These are phyloP conservation scores for Lepus timidus DNA, from an alignment of 2,113 vertebrate genomes.

Conservation along the genomic window DNA sequence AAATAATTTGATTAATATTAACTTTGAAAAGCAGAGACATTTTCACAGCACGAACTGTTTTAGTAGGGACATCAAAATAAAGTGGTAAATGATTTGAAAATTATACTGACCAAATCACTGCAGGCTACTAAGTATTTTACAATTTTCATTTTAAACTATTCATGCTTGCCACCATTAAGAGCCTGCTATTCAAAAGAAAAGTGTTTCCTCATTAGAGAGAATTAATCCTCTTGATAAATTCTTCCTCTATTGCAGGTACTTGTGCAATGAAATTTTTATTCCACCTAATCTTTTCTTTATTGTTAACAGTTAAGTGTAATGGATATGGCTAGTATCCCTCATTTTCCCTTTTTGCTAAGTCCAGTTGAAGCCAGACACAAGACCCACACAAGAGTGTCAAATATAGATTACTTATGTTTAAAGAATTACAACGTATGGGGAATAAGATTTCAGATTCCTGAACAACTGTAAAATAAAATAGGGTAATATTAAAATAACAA, in stretches of 20 bases:
- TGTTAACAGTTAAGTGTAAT: conserved; percentile 28
- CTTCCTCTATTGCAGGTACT: not conserved
- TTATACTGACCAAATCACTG: conserved; percentile 32
- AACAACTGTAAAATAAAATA: not conserved
- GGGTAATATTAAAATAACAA: not conserved
- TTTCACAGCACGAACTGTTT: conserved; percentile 23
- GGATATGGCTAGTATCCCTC: not conserved
- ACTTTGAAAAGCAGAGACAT: conserved; percentile 46
- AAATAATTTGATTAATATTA: conserved; percentile 60
- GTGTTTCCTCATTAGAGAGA: conserved; percentile 53
- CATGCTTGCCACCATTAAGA: conserved; percentile 42
- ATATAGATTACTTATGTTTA: not conserved
- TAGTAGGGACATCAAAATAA: conserved; percentile 42
- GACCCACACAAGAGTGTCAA: not conserved
- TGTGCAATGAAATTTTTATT: conserved; percentile 68
- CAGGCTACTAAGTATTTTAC: conserved; percentile 43
- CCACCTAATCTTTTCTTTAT: conserved; percentile 60
- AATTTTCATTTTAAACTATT: conserved; percentile 54
- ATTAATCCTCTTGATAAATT: conserved; percentile 71
- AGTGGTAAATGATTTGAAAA: conserved; percentile 62
- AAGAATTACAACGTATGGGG: too few relatives aligned
- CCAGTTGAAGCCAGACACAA: not conserved
- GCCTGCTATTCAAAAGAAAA: conserved; percentile 43
- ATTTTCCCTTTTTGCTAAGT: not conserved
- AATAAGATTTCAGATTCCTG: too few relatives aligned